Evolutionary conservation across 2,888 invertebrate species (phyloP), one percentile per base, ranked within the genome.

Genomic region (Heliconius aoede): DNA sequence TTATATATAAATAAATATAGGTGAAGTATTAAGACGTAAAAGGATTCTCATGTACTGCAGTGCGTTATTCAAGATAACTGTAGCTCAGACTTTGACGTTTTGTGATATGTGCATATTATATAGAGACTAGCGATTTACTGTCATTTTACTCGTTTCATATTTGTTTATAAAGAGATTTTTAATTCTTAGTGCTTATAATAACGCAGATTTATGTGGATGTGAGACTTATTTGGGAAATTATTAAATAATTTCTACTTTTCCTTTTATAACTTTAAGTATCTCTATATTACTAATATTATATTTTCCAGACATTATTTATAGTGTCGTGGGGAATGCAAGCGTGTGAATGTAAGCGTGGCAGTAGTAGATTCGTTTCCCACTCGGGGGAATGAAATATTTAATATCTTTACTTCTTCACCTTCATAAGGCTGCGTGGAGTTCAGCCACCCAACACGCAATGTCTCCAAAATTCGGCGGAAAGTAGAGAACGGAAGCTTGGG

Each of bases 61-160:
- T 69, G 76, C 81, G 81, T 84, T 82, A 83, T 82, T 84, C 83
- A 84, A 79, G 83, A 83, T 84, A 76, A 81, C 78, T 81, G 80
- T 76, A 76, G 78, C 82, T 81, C 77, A 62, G 55, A 71, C 82
- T 83, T 83, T 84, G 81, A 78, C 79, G 80, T 74, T 74, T 60
- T 32, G 74, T 79, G 62, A 79, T 51, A 21, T 61, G 21, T 40
- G 72, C 26, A 28, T 61, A 55, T 28, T 60, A 26, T 28, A 36
- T 60, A 11, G n/a, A 55, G 55, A 68, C 28, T 68, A 51, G 68
- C 51, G 5, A 30, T 46, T 51, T 28, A 9, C n/a, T n/a, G 15
- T 1, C 26, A 26, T 40, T 40, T 40, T 40, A n/a, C 76, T 67
- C 7, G 18, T 36, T n/a, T 78, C 1, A 5, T 36, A 1, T 40